Evolutionary conservation across 2,113 vertebrate species (phyloP), one percentile per base, ranked within the genome.

Genomic region (Stigmatopora nigra): DNA sequence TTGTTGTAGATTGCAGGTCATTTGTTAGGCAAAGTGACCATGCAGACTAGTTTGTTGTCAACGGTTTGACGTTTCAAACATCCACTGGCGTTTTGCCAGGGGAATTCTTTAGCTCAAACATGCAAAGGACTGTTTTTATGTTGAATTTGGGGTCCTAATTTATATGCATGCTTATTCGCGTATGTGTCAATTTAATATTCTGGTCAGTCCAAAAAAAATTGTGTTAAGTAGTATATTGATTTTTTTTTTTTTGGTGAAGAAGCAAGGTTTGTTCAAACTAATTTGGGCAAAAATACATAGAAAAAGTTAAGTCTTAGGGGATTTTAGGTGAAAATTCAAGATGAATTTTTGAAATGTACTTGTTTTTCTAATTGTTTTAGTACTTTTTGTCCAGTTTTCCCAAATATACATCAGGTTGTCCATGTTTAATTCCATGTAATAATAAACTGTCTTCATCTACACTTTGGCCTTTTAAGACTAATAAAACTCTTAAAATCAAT

Each of bases 1-100:
- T 89, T 89, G 83, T 84, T 68, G 82, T 84, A 82, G 84, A 87
- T 84, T 88, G 81, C 61, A 35, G 78, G 70, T 81, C 79, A 80
- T 79, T 89, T 86, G 81, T 75, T 78, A 74, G 41, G 71, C 77
- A 87, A 83, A 85, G 76, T 76, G 81, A 82, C 38, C 74, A 64
- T 83, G 70, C 84, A 72, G 69, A 70, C 76, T 83, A 78, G 86
- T 89, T 86, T 82, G 74, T 82, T 78, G 79, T 60, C 63, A 64
- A 72, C 79, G 79, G 80, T 86, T 85, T 84, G 71, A 75, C 70
- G 70, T 78, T 74, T 48, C 70, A 78, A 88, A 84, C 74, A 79
- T 82, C 71, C 70, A 86, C 83, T 82, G 85, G 25, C 25, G 1
- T 31, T 31, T 31, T 31, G 25, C 25, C 25, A 41, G 9, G 9